Evolutionary conservation across 30 jellyfish, hydroid and myxozoan genomes (phyloP), one percentile per base, ranked within the genome.

Genomic region (Aurelia coerulea): DNA sequence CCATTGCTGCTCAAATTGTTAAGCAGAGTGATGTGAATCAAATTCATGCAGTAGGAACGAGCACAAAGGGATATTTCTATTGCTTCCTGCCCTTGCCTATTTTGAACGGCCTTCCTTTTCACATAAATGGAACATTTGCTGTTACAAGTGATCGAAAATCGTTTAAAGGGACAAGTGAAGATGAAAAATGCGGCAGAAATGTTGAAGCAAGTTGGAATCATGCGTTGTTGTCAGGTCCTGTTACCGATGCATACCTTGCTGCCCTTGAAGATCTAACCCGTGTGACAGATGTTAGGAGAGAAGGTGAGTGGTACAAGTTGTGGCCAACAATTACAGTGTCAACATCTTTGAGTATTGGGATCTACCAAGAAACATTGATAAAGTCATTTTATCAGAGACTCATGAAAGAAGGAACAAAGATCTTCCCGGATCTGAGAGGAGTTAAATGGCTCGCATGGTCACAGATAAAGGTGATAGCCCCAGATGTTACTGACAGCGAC

Each of bases 51-150:
- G 23, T 74, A 29, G 56, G 23, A 13, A 74, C 52, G 2, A 63
- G 78, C n/a, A 58, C 67, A 42, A 15, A 17, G 16, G 85, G 96
- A 31, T 62, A 74, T 73, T 68, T 79, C 65, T 92, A 53, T 62
- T 92, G 98, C 63, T 86, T 87, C 68, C 67, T 92, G 65, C 98
- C 98, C 8, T 75, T 92, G 23, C 96, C 96, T 15, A 74, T 81
- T 13, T 10, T 74, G 16, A 86, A 84, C 33, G 70, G 67, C 32
- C 81, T 92, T 9, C 78, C 83, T 62, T 94, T 92, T 63, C 98
- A 92, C 73, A 72, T 92, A 18, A 92, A 92, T 68, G 87, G 97
- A 11, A 81, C 93, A 2, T 92, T 92, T 80, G 94, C 90, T 4
- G 74, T 91, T 1, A 65, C 97, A 34, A 73, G 68, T 4, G 96